phyloP scores from a whole-genome alignment of 2,797 vertebrate genomes.

The Hozukius guyotensis region DNA sequence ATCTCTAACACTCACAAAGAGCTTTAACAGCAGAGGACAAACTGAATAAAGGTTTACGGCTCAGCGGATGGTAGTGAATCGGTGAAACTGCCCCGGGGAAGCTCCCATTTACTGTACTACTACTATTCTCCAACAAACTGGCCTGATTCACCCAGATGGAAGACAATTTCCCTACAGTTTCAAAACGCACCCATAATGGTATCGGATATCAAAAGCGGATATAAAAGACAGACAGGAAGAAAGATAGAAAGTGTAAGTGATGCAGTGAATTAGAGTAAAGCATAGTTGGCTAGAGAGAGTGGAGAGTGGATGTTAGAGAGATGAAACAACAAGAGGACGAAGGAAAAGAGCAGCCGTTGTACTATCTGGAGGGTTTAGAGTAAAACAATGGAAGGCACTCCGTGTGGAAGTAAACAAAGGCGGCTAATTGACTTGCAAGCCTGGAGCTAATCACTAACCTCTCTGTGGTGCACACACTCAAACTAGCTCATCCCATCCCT shows the following conservation, averaged over 20 bases:
- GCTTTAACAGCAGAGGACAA: constrained; percentile 39
- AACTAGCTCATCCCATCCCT: constrained; percentile 26
- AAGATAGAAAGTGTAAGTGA: not conserved
- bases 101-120: constrained; percentile 46
- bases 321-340: not conserved
- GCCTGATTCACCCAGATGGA: constrained; percentile 22
- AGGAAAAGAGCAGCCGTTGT: constrained; percentile 46
- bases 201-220: not conserved
- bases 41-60: constrained; percentile 46
- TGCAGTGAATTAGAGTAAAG: not conserved
- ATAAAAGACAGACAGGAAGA: not conserved
- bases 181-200: not conserved
- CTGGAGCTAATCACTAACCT: constrained; percentile 54
- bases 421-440: constrained; percentile 61
- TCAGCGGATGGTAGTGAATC: constrained; percentile 44
- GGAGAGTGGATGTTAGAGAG: not conserved
- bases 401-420: constrained; percentile 57
- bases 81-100: constrained; percentile 28
- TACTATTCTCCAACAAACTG: constrained; percentile 28
- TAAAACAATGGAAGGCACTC: constrained; percentile 59
- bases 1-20: constrained; percentile 31
- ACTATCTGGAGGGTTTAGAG: constrained; percentile 24
- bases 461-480: constrained; percentile 19
- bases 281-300: not conserved
- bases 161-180: not conserved